Base-by-base conservation (phyloP, 2,113 vertebrate genomes). In the Mustela lutreola region DNA sequence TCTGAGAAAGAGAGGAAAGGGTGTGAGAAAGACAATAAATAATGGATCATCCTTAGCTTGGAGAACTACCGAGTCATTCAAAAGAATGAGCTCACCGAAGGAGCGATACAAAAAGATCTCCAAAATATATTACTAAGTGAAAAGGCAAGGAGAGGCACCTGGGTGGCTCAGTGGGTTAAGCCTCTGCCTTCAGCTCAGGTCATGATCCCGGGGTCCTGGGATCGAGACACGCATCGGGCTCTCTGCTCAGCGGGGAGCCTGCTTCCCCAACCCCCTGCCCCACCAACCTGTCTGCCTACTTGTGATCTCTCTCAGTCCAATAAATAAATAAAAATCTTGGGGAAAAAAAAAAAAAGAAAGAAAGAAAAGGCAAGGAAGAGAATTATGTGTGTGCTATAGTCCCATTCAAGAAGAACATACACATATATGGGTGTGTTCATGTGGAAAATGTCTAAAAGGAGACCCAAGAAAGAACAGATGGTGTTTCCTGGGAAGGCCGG, bases 11-110 rank as follows among this genome's bases (percentile, higher is more conserved):
- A 91, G 3, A 50, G 56, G 79, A 93, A 89, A 95, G 28, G 33
- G 26, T 33, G 76, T 79, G 78, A 91, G 73, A 95, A 96, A 76
- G 84, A 24, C 33, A 80, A 56, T n/a, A 67, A 92, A 79, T 87
- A 89, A 86, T 71, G n/a, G 22, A 45, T 18, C n/a, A 62, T 85
- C 48, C 71, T 73, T 65, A 86, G 80, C 83, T 75, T 31, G 9
- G 22, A 62, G 33, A 39, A 71, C 12, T 53, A 82, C 45, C 3
- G 24, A 62, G 81, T 8, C 56, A 87, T 67, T 73, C 90, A 33
- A 89, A 91, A 85, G 78, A 84, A 84, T 39, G 50, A 63, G 21
- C 56, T 93, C 24, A 28, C n/a, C 65, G 1, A 36, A 36, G 33
- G 7, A 9, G n/a, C 60, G 36, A 94, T 36, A 7, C 28, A 94